These are phyloP conservation scores for Homarus americanus DNA, from an alignment of 1,140 invertebrate genomes.

Conservation along the genomic window DNA sequence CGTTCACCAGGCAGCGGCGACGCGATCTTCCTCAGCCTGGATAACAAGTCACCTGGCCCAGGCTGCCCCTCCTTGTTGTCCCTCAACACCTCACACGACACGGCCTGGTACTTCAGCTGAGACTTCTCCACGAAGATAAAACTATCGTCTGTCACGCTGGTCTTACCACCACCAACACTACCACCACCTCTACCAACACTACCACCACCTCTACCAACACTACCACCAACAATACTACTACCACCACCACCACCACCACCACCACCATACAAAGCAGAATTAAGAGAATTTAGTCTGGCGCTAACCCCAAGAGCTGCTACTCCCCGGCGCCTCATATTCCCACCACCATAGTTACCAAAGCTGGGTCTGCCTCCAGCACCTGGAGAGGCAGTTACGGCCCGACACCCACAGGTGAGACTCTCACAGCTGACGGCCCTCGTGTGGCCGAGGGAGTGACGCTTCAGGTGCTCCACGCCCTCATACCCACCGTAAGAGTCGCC, in stretches of 20 bases:
- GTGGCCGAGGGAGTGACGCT: conserved; percentile 65
- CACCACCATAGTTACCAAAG: conserved; percentile 10
- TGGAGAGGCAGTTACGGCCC: neutral
- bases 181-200: neutral
- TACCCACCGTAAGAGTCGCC: conserved; percentile 72
- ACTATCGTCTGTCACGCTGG: conserved; percentile 15
- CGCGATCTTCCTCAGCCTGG: neutral
- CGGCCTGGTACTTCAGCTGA: neutral
- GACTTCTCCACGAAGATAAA: conserved; percentile 44
- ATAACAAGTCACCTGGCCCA: neutral
- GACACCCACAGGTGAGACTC: conserved; percentile 46
- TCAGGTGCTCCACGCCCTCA: conserved; percentile 73
- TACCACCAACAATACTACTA: neutral
- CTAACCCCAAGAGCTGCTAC: conserved; percentile 35
- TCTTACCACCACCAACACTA: conserved; percentile 10
- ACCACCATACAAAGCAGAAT: conserved; percentile 33
- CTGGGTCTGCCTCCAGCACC: neutral
- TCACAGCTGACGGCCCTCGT: conserved; percentile 33
- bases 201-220: neutral
- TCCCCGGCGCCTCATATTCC: conserved; percentile 20
- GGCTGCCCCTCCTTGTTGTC: neutral
- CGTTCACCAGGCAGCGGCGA: neutral
- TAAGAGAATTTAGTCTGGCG: conserved; percentile 27
- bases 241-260: conserved; percentile 1
- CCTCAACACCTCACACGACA: neutral